Percentiles rank a stretch among this genome's conserved stretches.
These are phyloP conservation scores for Trilocha varians DNA, from an alignment of 2,888 invertebrate species.

Conservation along the genomic window DNA sequence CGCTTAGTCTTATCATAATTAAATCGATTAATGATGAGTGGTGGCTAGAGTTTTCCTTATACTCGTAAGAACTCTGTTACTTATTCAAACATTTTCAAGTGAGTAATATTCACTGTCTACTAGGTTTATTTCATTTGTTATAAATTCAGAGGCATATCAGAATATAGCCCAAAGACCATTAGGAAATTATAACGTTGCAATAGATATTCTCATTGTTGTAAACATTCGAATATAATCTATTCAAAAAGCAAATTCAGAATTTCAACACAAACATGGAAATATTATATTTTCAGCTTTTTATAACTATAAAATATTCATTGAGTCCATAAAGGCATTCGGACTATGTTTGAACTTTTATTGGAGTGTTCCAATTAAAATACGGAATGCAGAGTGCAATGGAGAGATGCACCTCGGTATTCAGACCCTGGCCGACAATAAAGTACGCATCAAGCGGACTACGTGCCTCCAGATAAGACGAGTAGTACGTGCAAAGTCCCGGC, in stretches of 20 bases:
- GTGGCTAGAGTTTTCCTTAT: too few species aligned
- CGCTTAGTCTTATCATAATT: too few species aligned
- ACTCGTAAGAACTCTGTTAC: too few species aligned
- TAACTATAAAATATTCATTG: neutral
- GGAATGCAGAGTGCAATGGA: conserved; percentile 34
- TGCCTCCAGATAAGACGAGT: conserved; percentile 42
- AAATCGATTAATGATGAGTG: too few species aligned
- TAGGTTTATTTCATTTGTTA: too few species aligned
- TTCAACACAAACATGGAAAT: too few species aligned
- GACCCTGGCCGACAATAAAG: conserved; percentile 48
- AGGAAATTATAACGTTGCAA: too few species aligned
- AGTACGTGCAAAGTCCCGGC: conserved; percentile 43
- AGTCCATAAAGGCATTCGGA: neutral
- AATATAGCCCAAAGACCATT: too few species aligned
- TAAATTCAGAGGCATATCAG: too few species aligned
- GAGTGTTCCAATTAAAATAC: conserved; percentile 28
- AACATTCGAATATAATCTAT: neutral
- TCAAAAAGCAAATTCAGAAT: neutral
- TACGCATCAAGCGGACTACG: conserved; percentile 52
- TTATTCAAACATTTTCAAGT: too few species aligned
- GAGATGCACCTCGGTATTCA: conserved; percentile 29
- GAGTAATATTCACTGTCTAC: too few species aligned
- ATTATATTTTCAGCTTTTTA: neutral
- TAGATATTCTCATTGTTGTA: neutral
- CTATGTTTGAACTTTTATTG: conserved; percentile 14